Evolutionary conservation across 2,888 invertebrate species (phyloP).

Genomic region (Escarpia spicata): DNA sequence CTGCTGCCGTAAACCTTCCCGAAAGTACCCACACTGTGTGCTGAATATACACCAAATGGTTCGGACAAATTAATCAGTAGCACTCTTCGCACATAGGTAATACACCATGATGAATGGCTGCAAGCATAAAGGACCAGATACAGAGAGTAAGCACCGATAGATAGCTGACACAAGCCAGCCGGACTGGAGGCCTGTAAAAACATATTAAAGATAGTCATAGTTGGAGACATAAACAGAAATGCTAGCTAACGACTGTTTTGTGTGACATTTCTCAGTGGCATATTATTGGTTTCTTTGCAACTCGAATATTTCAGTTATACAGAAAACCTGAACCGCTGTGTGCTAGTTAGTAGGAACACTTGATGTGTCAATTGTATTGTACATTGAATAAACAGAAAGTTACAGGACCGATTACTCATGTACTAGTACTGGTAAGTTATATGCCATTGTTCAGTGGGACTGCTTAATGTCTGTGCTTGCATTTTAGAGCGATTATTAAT

Average conservation of each 20-base stretch:
- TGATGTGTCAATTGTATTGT: background rate
- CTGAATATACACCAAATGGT: background rate
- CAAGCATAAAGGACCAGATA: background rate
- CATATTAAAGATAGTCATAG: background rate
- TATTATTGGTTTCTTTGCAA: background rate
- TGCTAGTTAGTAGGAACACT: background rate
- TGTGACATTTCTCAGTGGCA: background rate
- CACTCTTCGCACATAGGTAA: background rate
- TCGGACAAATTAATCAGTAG: background rate
- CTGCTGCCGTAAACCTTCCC: background rate
- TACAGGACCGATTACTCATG: background rate
- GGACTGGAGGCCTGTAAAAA: background rate
- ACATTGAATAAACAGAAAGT: background rate
- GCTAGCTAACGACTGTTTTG: background rate
- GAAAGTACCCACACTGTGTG: background rate
- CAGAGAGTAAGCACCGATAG: background rate
- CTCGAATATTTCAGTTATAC: background rate
- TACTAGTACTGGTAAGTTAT: background rate
- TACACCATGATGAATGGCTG: background rate
- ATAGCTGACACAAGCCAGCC: background rate
- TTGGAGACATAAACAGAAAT: background rate
- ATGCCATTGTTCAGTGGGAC: background rate
- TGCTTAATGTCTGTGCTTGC: background rate
- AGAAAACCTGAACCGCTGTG: background rate
- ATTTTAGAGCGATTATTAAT: background rate